These are phyloP conservation scores for Chelonus formosanus DNA, from an alignment of 2,888 invertebrate species.

Conservation along the genomic window DNA sequence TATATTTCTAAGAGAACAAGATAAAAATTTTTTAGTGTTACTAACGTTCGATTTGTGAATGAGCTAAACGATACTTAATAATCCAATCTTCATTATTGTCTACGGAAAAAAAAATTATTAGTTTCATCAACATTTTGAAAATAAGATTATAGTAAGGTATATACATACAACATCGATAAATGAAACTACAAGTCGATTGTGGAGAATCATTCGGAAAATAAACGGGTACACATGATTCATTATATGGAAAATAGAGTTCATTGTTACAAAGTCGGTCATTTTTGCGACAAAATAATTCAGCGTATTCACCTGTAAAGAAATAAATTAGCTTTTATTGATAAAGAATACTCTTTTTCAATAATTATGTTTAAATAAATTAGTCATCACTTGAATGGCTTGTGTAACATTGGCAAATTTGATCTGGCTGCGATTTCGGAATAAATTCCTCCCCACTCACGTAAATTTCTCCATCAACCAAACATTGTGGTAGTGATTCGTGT, in stretches of 20 bases:
- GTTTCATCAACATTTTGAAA: background rate
- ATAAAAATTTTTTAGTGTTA: no score
- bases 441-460: conserved; percentile 53
- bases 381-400: conserved; percentile 43
- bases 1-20: no score
- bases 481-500: conserved; percentile 42
- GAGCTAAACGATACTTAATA: no score
- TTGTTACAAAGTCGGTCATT: conserved; percentile 39
- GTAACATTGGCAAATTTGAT: conserved; percentile 45
- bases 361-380: background rate
- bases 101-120: no score
- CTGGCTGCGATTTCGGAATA: conserved; percentile 38
- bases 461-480: conserved; percentile 50
- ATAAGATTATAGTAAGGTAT: background rate
- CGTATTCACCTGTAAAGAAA: conserved; percentile 42
- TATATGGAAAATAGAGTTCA: conserved; percentile 29
- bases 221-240: conserved; percentile 47
- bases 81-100: no score
- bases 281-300: conserved; percentile 28
- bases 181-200: conserved; percentile 40
- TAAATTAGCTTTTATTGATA: background rate
- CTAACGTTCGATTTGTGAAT: no score
- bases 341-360: background rate
- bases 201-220: conserved; percentile 42
- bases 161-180: conserved; percentile 53